Percentiles rank a stretch among this genome's conserved stretches.
Conservation (phyloP, 1,140 invertebrate species). For the Batillaria attramentaria region DNA sequence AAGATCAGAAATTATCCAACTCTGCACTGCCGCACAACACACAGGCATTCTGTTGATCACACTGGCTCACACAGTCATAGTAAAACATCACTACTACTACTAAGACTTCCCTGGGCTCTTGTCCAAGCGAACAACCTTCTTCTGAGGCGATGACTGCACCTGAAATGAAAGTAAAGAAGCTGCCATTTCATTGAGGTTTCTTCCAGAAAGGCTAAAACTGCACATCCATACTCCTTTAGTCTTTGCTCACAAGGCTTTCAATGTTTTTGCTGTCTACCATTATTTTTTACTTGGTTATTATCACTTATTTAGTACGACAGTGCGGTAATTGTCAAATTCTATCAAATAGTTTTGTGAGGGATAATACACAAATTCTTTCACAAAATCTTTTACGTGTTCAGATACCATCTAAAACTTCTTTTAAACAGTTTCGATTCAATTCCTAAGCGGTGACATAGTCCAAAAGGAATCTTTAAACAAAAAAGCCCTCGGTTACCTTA, state of each 20-base stretch:
- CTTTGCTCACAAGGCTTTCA: too few relatives aligned
- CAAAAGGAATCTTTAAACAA: not conserved
- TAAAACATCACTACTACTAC: not conserved
- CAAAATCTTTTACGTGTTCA: not conserved
- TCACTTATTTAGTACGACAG: too few relatives aligned
- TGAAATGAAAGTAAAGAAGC: constrained; percentile 14
- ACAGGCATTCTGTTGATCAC: not conserved
- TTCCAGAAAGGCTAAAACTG: too few relatives aligned
- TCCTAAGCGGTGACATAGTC: not conserved
- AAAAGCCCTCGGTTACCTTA: constrained; percentile 48
- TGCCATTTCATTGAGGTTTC: not conserved
- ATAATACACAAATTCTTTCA: not conserved
- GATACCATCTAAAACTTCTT: not conserved
- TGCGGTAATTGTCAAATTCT: not conserved
- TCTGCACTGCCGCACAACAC: not conserved
- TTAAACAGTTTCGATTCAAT: not conserved
- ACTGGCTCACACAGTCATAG: not conserved
- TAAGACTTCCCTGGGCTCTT: constrained; percentile 42
- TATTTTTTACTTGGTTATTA: too few relatives aligned
- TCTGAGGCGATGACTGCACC: constrained; percentile 27
- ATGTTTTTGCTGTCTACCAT: too few relatives aligned
- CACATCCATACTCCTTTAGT: too few relatives aligned
- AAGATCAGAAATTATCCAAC: not conserved
- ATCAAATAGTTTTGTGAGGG: not conserved
- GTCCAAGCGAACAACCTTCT: constrained; percentile 36